These are phyloP conservation scores for Hirudinaria manillensis DNA, from an alignment of 2,888 invertebrate species.

Conservation along the genomic window DNA sequence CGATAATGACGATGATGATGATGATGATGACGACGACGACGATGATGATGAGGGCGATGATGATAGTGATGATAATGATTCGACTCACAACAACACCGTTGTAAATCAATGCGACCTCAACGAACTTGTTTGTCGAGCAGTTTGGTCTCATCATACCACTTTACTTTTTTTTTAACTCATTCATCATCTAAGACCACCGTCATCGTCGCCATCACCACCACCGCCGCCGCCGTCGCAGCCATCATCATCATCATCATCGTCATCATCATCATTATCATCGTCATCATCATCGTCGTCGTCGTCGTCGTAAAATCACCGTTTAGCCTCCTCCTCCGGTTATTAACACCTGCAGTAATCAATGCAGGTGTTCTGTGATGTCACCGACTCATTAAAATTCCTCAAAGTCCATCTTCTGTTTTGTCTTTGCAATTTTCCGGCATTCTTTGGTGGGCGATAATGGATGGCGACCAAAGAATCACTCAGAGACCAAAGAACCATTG, in stretches of 20 bases:
- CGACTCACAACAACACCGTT: no score
- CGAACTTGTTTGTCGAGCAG: no score
- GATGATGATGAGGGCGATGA: conserved; percentile 6
- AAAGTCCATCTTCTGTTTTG: no score
- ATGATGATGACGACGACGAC: conserved; percentile 1
- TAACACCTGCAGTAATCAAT: no score
- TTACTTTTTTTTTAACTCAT: background rate
- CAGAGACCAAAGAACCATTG: no score
- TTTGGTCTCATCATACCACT: no score
- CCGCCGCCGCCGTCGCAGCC: background rate
- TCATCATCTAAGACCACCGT: conserved; percentile 19
- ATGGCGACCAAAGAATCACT: no score
- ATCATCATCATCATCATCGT: conserved; percentile 15
- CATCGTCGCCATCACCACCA: conserved; percentile 15
- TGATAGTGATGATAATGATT: background rate
- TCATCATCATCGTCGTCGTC: conserved; percentile 19
- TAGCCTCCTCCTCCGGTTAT: background rate
- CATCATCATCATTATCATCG: conserved; percentile 18
- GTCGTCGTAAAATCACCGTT: background rate
- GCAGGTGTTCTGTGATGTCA: no score
- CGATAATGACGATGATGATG: conserved; percentile 12
- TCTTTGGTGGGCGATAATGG: no score
- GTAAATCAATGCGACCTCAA: no score
- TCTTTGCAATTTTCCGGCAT: no score
- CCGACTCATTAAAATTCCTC: no score